phyloP scores from a whole-genome alignment of 2,888 invertebrate species.

The Luffia ferchaultella region DNA sequence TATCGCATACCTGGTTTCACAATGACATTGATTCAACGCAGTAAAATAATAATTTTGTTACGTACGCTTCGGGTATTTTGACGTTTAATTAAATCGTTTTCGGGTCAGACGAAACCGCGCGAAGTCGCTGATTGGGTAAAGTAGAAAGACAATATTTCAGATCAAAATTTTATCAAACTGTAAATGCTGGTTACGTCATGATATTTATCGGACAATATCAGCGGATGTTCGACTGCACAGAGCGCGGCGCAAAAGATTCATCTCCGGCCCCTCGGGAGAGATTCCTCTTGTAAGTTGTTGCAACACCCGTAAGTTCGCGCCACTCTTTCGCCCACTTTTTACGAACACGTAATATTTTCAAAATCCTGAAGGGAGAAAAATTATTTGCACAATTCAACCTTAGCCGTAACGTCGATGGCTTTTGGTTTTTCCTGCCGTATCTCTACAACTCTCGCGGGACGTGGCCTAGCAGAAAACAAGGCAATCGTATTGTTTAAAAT shows the following conservation, averaged over 20 bases:
- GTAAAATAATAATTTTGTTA: no score
- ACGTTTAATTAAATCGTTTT: no score
- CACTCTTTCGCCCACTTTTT: constrained; percentile 3
- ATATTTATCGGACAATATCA: neutral
- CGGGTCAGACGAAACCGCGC: no score
- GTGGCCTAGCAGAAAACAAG: neutral
- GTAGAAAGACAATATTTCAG: no score
- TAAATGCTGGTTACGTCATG: no score
- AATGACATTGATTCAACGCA: no score
- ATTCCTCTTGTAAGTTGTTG: constrained; percentile 7
- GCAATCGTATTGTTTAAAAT: neutral
- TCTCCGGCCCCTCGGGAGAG: constrained; percentile 3
- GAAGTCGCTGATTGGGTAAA: no score
- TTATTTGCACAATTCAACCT: neutral
- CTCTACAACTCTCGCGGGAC: neutral
- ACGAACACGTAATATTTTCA: constrained; percentile 6
- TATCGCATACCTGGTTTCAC: no score
- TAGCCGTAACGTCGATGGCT: neutral
- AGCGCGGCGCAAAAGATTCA: constrained; percentile 5
- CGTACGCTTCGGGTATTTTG: no score
- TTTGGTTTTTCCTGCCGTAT: neutral
- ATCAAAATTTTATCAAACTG: no score
- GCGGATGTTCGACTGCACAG: neutral
- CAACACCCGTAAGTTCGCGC: constrained; percentile 4
- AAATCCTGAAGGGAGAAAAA: constrained; percentile 2